phyloP scores from a whole-genome alignment of 2,113 vertebrate species.

The Heteronetta atricapilla region DNA sequence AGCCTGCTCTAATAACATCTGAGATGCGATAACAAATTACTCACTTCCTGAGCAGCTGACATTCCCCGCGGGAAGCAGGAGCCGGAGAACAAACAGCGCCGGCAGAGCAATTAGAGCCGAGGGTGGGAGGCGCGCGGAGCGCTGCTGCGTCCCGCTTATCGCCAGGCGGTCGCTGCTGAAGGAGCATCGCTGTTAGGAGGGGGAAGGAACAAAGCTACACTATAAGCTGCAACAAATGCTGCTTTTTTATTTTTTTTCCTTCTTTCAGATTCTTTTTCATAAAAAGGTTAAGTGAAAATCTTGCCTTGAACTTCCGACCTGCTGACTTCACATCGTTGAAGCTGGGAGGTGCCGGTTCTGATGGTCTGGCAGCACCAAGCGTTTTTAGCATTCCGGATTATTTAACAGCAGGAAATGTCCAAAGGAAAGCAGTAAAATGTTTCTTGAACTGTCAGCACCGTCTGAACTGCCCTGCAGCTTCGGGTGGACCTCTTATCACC shows the following conservation, averaged over 20 bases:
- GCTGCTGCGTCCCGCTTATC: rapidly evolving
- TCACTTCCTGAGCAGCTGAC: background rate
- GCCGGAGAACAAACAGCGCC: background rate
- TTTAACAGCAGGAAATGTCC: background rate
- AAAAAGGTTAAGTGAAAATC: background rate
- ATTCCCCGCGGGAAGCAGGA: background rate
- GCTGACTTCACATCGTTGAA: background rate
- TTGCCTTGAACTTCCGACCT: background rate
- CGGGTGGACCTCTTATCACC: background rate
- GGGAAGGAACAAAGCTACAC: background rate
- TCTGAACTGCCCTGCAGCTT: background rate
- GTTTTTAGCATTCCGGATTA: background rate
- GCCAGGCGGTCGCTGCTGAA: rapidly evolving
- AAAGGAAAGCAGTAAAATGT: background rate
- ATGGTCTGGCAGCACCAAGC: background rate
- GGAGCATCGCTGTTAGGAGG: background rate
- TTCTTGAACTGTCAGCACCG: background rate
- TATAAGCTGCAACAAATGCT: background rate
- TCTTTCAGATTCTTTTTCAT: background rate
- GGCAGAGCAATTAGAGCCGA: background rate
- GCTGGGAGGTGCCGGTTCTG: background rate
- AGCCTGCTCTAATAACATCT: background rate
- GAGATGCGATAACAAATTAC: background rate
- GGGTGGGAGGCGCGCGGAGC: background rate
- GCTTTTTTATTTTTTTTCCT: background rate